These are phyloP conservation scores for Siderastrea radians DNA, from an alignment of 92 coral and sea anemone genomes.

Conservation along the genomic window DNA sequence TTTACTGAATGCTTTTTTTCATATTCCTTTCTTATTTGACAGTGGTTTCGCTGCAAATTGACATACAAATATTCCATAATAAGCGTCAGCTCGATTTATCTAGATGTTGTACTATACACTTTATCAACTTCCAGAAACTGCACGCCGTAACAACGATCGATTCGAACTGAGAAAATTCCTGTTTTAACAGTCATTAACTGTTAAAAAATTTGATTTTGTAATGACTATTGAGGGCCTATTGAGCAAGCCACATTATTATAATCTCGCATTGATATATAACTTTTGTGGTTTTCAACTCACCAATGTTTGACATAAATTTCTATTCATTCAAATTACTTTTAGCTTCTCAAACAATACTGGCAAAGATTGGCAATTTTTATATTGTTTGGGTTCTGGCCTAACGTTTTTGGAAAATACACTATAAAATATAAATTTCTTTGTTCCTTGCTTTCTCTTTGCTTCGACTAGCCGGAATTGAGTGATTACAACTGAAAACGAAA, in stretches of 20 bases:
- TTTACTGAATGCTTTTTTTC: background rate
- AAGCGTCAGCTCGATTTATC: no score
- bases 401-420: background rate
- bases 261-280: background rate
- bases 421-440: background rate
- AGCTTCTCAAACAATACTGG: no score
- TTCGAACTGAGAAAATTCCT: background rate
- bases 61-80: background rate
- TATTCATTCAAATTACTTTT: background rate
- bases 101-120: no score
- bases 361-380: background rate
- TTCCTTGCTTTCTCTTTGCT: constrained; percentile 15
- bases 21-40: background rate
- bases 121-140: background rate
- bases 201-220: background rate
- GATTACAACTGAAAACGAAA: background rate
- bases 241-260: background rate
- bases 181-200: background rate
- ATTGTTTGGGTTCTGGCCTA: background rate
- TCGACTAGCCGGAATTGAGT: background rate
- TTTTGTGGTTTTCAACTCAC: background rate
- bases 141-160: background rate
- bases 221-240: background rate
- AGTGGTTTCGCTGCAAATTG: background rate
- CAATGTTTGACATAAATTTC: background rate